These are phyloP conservation scores for Yponomeuta cagnagella DNA, from an alignment of 2,888 invertebrate genomes.

Conservation along the genomic window DNA sequence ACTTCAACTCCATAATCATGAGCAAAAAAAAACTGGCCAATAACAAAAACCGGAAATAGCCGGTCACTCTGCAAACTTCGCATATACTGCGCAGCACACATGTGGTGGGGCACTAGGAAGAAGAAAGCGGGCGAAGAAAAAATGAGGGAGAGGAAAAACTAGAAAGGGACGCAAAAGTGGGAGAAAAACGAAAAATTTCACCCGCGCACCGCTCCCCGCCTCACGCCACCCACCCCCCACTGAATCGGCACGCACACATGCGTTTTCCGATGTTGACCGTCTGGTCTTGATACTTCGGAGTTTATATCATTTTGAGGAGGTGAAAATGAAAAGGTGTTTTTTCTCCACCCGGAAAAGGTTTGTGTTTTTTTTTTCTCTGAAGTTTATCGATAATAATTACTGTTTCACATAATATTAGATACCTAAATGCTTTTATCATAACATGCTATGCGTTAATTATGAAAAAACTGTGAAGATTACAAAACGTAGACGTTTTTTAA, in stretches of 20 bases:
- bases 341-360: background rate
- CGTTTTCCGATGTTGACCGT: constrained; percentile 29
- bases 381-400: too few species aligned
- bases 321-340: background rate
- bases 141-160: constrained; percentile 73
- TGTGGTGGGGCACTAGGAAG: constrained; percentile 76
- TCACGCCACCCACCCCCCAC: constrained; percentile 38
- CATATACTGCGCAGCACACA: constrained; percentile 62
- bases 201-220: constrained; percentile 32
- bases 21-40: background rate
- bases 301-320: constrained; percentile 16
- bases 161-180: constrained; percentile 75
- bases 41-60: constrained; percentile 52
- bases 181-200: constrained; percentile 76
- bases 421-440: too few species aligned
- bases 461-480: too few species aligned
- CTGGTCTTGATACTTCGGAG: constrained; percentile 44
- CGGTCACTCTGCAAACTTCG: constrained; percentile 30
- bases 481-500: too few species aligned
- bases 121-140: constrained; percentile 73
- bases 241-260: constrained; percentile 63
- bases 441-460: too few species aligned
- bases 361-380: too few species aligned
- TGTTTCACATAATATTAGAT: too few species aligned
- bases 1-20: too few species aligned